These are phyloP conservation scores for Premnoplex brunnescens DNA, from an alignment of 2,797 vertebrate species.

Conservation along the genomic window DNA sequence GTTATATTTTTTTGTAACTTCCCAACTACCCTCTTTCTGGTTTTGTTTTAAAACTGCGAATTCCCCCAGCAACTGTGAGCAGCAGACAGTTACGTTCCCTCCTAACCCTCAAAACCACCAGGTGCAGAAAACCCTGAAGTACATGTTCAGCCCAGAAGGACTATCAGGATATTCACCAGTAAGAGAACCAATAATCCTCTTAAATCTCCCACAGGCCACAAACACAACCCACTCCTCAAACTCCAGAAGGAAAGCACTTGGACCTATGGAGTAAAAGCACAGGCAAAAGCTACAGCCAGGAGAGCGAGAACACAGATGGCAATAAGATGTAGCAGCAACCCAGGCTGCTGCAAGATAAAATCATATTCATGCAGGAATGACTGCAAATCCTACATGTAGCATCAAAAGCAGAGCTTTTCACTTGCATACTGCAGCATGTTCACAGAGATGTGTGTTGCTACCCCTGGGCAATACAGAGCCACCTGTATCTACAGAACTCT, in stretches of 20 bases:
- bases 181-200: neutral
- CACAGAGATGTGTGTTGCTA: neutral
- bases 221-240: neutral
- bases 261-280: neutral
- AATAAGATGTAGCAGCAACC: neutral
- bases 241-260: neutral
- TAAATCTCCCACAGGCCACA: neutral
- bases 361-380: neutral
- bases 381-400: neutral
- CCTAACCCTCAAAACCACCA: neutral
- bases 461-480: neutral
- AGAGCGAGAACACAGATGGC: neutral
- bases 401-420: neutral
- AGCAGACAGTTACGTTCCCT: neutral
- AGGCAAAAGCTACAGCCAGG: neutral
- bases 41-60: neutral
- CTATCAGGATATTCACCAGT: neutral
- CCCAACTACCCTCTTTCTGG: neutral
- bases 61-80: neutral
- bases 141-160: neutral
- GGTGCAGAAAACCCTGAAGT: neutral
- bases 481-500: neutral
- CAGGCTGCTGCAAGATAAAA: neutral
- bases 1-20: neutral
- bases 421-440: neutral